Percentiles rank a stretch among this genome's conserved stretches.
These are phyloP conservation scores for Fringilla coelebs DNA, from an alignment of 2,797 vertebrate genomes.

Conservation along the genomic window DNA sequence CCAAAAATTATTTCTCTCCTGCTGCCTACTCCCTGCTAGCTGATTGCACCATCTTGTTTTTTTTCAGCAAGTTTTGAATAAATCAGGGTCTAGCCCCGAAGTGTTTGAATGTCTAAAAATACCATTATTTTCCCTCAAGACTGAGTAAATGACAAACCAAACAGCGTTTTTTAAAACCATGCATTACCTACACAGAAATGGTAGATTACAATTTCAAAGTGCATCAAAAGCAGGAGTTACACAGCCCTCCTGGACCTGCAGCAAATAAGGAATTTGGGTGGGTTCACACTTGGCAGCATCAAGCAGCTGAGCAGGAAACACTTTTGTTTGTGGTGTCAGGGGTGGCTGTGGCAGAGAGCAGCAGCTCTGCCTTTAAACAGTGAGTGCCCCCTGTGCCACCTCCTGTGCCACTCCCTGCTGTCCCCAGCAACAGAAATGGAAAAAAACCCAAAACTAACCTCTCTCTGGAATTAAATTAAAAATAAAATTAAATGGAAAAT, in stretches of 20 bases:
- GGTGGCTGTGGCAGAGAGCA: background rate
- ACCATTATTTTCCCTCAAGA: background rate
- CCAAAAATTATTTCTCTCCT: background rate
- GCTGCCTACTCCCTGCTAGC: background rate
- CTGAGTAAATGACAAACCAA: background rate
- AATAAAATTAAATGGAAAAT: no score
- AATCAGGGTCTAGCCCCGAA: background rate
- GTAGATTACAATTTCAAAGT: background rate
- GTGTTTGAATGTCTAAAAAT: background rate
- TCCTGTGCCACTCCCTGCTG: background rate
- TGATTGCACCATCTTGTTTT: background rate
- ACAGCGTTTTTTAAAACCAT: fast-evolving
- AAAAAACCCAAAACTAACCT: background rate
- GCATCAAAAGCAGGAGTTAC: background rate
- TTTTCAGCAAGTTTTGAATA: background rate
- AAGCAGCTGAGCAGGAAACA: fast-evolving
- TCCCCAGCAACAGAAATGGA: background rate
- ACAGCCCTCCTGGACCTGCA: background rate
- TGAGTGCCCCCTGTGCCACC: background rate
- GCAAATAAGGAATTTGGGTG: background rate
- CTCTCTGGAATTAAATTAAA: background rate
- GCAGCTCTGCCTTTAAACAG: background rate
- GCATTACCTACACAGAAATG: background rate
- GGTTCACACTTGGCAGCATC: background rate
- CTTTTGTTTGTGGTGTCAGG: fast-evolving